These are phyloP conservation scores for Amblyraja radiata DNA, from an alignment of 2,797 vertebrate species.

Conservation along the genomic window DNA sequence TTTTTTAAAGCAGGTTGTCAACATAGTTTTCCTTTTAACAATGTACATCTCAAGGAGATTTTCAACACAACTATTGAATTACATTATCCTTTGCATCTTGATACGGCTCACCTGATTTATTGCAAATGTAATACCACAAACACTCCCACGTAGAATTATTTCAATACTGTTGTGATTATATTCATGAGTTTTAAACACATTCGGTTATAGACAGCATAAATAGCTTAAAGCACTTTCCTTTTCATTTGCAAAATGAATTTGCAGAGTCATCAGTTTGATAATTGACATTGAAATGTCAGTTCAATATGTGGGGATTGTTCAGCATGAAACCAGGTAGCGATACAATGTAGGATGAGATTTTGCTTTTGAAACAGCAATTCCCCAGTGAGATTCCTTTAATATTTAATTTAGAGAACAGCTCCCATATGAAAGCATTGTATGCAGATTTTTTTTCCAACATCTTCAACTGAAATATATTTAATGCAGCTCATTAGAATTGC, in stretches of 20 bases:
- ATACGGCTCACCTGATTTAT: background rate
- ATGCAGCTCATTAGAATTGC: background rate
- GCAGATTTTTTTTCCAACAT: background rate
- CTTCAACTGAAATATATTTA: slow-evolving; percentile 6
- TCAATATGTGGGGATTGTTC: slow-evolving; percentile 20
- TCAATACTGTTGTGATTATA: slow-evolving; percentile 19
- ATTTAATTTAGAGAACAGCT: background rate
- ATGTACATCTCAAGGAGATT: background rate
- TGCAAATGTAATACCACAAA: slow-evolving; percentile 24
- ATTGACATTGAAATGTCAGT: background rate
- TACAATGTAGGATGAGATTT: background rate
- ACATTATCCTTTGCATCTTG: slow-evolving; percentile 7
- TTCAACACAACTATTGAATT: background rate
- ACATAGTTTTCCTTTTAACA: background rate
- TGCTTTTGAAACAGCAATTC: background rate
- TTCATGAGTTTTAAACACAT: background rate
- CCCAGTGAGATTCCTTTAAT: background rate
- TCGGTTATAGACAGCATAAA: background rate
- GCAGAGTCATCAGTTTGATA: background rate
- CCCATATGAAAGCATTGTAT: background rate
- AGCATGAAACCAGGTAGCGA: slow-evolving; percentile 6
- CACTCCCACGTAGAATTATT: background rate
- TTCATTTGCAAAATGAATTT: slow-evolving; percentile 4
- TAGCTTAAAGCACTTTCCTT: slow-evolving; percentile 6
- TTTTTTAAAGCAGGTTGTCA: background rate